Evolutionary conservation across 2,113 vertebrate species (phyloP).

Genomic region (Ellobius talpinus): DNA sequence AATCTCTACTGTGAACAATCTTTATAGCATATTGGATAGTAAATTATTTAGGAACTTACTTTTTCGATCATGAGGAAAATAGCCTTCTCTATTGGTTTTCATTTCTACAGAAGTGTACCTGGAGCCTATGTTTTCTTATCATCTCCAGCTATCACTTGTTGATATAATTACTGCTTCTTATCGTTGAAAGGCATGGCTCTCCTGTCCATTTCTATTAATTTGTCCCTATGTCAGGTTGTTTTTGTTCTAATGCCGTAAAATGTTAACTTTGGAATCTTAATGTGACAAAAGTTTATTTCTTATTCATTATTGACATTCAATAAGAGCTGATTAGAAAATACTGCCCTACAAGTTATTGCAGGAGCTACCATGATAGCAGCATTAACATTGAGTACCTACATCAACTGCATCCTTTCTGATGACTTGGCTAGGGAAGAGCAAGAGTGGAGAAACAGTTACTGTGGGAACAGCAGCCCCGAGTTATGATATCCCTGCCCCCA

Average conservation of each 20-base stretch:
- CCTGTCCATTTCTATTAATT: background rate
- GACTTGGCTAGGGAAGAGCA: background rate
- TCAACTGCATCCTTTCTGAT: background rate
- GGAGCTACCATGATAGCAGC: background rate
- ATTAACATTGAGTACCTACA: background rate
- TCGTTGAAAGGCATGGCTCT: background rate
- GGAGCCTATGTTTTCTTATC: background rate
- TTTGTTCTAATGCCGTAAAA: background rate
- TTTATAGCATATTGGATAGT: background rate
- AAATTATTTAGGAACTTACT: background rate
- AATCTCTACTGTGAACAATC: background rate
- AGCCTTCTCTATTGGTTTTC: background rate
- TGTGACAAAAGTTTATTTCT: background rate
- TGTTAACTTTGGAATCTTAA: background rate
- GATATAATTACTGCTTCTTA: background rate
- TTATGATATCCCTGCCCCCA: too few relatives aligned
- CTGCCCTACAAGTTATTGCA: background rate
- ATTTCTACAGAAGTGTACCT: background rate
- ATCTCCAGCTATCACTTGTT: conserved; percentile 13
- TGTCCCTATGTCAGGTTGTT: background rate
- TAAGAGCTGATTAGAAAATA: background rate
- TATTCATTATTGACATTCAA: background rate
- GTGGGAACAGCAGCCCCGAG: too few relatives aligned
- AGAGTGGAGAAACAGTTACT: background rate
- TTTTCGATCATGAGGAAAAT: background rate